Evolutionary conservation across 2,113 vertebrate species (phyloP).

Genomic region (Deroptyus accipitrinus): DNA sequence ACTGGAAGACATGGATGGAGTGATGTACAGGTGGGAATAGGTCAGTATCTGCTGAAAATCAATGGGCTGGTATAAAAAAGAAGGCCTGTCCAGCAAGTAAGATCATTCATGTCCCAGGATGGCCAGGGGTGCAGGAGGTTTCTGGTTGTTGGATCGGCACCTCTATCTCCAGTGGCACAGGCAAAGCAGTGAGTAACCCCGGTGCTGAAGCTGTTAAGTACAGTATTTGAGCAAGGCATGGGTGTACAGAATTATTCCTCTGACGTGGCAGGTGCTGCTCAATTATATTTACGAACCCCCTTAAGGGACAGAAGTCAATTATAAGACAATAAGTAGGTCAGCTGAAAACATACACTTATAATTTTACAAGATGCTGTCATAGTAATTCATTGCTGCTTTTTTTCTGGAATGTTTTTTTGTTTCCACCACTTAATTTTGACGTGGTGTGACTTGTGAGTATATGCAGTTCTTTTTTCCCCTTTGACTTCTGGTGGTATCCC

Average conservation of each 20-base stretch:
- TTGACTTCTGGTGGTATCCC: background rate
- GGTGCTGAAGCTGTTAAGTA: background rate
- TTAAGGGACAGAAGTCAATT: slow-evolving; percentile 78
- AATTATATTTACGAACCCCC: slow-evolving; percentile 68
- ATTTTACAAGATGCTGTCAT: slow-evolving; percentile 1
- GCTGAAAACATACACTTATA: slow-evolving; percentile 29
- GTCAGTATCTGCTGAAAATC: background rate
- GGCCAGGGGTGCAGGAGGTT: background rate
- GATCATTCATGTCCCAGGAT: fast-evolving
- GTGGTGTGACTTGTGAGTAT: background rate
- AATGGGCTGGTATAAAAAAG: background rate
- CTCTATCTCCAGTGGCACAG: background rate
- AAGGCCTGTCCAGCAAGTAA: background rate
- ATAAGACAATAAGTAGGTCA: slow-evolving; percentile 74
- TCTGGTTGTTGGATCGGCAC: background rate
- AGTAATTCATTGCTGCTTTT: background rate
- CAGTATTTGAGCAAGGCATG: background rate
- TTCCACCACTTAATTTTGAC: background rate
- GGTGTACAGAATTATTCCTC: slow-evolving; percentile 2
- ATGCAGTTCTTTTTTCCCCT: background rate
- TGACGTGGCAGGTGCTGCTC: slow-evolving; percentile 69
- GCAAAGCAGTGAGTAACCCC: background rate
- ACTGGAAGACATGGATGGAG: background rate
- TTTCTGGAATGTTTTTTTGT: background rate
- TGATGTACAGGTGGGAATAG: fast-evolving